phyloP scores from a whole-genome alignment of 2,888 invertebrate genomes.

The Eupithecia pulchellata region DNA sequence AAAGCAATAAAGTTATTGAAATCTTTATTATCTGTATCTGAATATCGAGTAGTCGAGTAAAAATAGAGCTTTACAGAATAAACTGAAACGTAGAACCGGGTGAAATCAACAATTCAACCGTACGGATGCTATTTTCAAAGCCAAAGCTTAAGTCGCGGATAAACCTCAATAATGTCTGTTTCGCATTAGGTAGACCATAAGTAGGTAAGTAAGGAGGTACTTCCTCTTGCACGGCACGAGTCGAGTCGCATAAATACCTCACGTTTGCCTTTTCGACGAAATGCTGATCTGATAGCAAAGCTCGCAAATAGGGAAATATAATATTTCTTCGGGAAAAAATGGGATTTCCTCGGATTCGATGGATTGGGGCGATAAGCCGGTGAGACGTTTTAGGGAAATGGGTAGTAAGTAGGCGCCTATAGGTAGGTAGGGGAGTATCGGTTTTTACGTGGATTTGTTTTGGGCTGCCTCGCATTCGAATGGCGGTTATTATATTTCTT shows the following conservation, averaged over 20 bases:
- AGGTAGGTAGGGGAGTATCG: slow-evolving; percentile 33
- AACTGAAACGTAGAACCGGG: not conserved
- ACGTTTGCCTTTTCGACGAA: slow-evolving; percentile 30
- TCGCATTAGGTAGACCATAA: slow-evolving; percentile 1
- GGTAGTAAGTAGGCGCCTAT: slow-evolving; percentile 21
- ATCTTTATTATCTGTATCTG: too few species aligned
- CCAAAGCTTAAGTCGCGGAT: not conserved
- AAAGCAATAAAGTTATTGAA: too few species aligned
- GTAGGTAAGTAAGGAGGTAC: not conserved
- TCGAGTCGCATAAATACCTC: slow-evolving; percentile 25
- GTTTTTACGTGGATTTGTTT: slow-evolving; percentile 29
- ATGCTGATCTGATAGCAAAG: slow-evolving; percentile 37
- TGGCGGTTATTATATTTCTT: too few species aligned
- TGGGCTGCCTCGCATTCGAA: not conserved
- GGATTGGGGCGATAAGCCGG: slow-evolving; percentile 44
- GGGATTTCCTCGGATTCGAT: slow-evolving; percentile 43
- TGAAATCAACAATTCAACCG: not conserved
- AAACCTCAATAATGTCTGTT: not conserved
- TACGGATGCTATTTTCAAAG: not conserved
- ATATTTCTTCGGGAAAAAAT: slow-evolving; percentile 42
- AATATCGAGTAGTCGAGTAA: too few species aligned
- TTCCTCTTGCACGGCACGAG: not conserved
- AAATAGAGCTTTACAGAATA: not conserved
- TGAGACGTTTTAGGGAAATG: slow-evolving; percentile 43
- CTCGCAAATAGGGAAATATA: slow-evolving; percentile 40